Conservation (phyloP, 1,140 invertebrate species). For the Thaumetopoea pityocampa region DNA sequence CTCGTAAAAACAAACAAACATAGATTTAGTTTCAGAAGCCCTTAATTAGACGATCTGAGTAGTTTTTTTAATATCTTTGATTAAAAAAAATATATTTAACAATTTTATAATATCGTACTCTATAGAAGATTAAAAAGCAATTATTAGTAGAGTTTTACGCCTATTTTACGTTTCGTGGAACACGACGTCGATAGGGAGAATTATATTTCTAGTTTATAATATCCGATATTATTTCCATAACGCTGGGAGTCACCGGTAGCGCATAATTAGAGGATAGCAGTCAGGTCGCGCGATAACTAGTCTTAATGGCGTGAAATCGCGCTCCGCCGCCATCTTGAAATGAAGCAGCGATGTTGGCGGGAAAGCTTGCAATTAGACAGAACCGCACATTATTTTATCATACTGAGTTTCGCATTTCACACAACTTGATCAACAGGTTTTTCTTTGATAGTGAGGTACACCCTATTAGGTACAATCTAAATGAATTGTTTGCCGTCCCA, state of each 20-base stretch:
- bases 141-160: conserved; percentile 14
- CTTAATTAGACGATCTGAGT: no score
- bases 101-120: no score
- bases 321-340: conserved; percentile 48
- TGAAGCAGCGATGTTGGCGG: conserved; percentile 34
- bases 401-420: conserved; percentile 8
- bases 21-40: no score
- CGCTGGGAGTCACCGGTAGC: conserved; percentile 33
- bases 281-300: conserved; percentile 58
- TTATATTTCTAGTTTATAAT: conserved; percentile 51
- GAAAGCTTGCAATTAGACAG: conserved; percentile 51
- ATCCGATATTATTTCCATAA: conserved; percentile 40
- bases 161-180: conserved; percentile 21
- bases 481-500: no score
- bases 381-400: conserved; percentile 17
- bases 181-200: conserved; percentile 18
- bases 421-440: background rate
- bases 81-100: no score
- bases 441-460: background rate
- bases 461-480: no score
- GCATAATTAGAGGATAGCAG: conserved; percentile 57
- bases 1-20: no score
- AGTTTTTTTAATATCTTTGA: no score
- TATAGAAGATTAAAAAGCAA: conserved; percentile 17
- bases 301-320: conserved; percentile 58